A percentile compares a stretch with the other conserved stretches of the same genome.
Conservation (phyloP, 2,888 invertebrate genomes). For the Drosophila melanosoma region DNA sequence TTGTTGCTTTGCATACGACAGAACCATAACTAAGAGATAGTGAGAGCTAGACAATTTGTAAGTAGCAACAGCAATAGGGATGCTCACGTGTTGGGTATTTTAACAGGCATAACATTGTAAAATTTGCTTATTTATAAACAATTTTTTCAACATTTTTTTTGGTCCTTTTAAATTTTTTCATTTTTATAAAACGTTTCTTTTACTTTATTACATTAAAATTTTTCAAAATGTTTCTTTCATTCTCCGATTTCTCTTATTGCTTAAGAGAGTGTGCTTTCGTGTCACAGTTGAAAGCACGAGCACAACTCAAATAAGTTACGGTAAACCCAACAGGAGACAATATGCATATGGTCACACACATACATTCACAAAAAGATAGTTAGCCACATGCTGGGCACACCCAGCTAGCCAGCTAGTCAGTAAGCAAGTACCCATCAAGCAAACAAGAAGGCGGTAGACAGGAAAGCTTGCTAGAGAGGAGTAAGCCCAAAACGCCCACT, state of each 20-base stretch:
- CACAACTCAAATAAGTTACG: not conserved
- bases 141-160: no score
- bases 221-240: not conserved
- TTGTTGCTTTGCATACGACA: slow-evolving; percentile 58
- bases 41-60: slow-evolving; percentile 5
- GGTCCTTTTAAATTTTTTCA: not conserved
- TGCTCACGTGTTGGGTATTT: not conserved
- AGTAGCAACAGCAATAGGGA: slow-evolving; percentile 8
- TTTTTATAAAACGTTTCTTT: not conserved
- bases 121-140: not conserved
- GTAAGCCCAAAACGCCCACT: slow-evolving; percentile 32
- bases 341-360: slow-evolving; percentile 56
- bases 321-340: slow-evolving; percentile 47
- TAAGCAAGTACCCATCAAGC: slow-evolving; percentile 1
- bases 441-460: slow-evolving; percentile 3
- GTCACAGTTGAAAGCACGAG: not conserved
- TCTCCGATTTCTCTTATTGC: not conserved
- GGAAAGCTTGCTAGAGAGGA: slow-evolving; percentile 24
- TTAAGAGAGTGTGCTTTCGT: not conserved
- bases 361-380: slow-evolving; percentile 15
- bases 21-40: slow-evolving; percentile 15
- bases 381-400: slow-evolving; percentile 71
- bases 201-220: not conserved
- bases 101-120: not conserved
- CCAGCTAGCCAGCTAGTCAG: slow-evolving; percentile 38